These are phyloP conservation scores for Clarias pachynema DNA, from an alignment of 2,797 vertebrate genomes.

Conservation along the genomic window DNA sequence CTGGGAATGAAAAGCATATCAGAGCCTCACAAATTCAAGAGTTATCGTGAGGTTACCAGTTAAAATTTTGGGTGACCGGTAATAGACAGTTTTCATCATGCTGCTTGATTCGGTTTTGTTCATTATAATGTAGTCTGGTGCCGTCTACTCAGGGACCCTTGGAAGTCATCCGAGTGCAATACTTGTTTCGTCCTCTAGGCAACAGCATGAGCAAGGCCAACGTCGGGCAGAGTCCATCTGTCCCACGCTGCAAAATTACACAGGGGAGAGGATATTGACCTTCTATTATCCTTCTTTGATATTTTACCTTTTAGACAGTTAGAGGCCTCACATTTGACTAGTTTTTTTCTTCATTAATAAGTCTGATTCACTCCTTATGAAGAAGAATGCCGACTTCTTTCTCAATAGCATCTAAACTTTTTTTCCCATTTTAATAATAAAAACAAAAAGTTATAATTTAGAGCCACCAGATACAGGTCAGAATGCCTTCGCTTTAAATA, in stretches of 20 bases:
- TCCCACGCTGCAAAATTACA: background rate
- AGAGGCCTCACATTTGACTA: conserved; percentile 15
- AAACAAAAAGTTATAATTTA: conserved; percentile 43
- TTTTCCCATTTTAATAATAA: conserved; percentile 53
- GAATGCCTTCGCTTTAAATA: conserved; percentile 41
- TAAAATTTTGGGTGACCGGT: too few species aligned
- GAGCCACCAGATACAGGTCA: conserved; percentile 51
- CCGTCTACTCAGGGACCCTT: background rate
- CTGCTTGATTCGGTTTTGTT: background rate
- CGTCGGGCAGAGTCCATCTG: background rate
- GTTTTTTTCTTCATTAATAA: background rate
- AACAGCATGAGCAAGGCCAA: background rate
- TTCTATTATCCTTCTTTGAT: background rate
- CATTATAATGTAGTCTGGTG: background rate
- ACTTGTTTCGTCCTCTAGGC: conserved; percentile 40
- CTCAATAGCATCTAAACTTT: conserved; percentile 35
- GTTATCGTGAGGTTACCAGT: background rate
- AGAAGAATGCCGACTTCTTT: conserved; percentile 48
- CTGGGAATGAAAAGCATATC: too few species aligned
- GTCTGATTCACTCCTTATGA: conserved; percentile 11
- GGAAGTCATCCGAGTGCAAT: background rate
- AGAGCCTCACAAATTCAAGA: background rate
- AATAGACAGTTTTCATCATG: too few species aligned
- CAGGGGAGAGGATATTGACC: background rate
- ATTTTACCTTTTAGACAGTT: background rate